Evolutionary conservation across 2,888 invertebrate genomes (phyloP), one percentile per base, ranked within the genome.

Genomic region (Nomada ruficornis): DNA sequence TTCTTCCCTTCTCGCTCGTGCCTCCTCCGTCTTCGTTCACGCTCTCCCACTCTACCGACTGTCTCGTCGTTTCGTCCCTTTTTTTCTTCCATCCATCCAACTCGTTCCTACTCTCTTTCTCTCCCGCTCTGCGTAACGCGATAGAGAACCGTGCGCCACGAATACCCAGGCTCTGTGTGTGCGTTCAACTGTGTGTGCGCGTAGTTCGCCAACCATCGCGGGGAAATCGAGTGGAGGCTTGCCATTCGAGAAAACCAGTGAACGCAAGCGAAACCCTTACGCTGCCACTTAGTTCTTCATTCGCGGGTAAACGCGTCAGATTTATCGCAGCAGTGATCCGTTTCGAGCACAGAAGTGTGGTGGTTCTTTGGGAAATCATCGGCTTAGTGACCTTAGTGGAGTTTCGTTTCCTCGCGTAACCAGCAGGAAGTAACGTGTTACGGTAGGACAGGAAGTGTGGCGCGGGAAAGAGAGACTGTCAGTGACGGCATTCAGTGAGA

Each of bases 161-260:
- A 84, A 84, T 83, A 84, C 77, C 68, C 79, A 63, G 59, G 20
- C 54, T 63, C 52, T 36, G 67, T 55, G 54, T 52, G 13, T 26
- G 77, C 52, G 62, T 29, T n/a, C 42, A 11, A 10, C 29, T 23
- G 69, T 36, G 69, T 55, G 67, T 36, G 75, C 50, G 75, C 60
- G 57, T 71, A 44, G 75, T 80, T 77, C 54, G 78, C 75, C 85
- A 74, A 77, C 74, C 76, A 79, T 79, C 84, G 75, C 78, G 77
- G 77, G 83, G 86, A 76, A 75, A 82, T 86, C 83, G 72, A 83
- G 80, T 82, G 83, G 77, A 86, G 86, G 83, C 85, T 85, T 82
- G 85, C 84, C 86, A 83, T 86, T 88, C 82, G 88, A 80, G 82
- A 86, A 82, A 87, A 84, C 71, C 82, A 78, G 76, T 72, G 80